phyloP scores from a whole-genome alignment of 1,140 invertebrate genomes.

The Hypsibius dujardini region DNA sequence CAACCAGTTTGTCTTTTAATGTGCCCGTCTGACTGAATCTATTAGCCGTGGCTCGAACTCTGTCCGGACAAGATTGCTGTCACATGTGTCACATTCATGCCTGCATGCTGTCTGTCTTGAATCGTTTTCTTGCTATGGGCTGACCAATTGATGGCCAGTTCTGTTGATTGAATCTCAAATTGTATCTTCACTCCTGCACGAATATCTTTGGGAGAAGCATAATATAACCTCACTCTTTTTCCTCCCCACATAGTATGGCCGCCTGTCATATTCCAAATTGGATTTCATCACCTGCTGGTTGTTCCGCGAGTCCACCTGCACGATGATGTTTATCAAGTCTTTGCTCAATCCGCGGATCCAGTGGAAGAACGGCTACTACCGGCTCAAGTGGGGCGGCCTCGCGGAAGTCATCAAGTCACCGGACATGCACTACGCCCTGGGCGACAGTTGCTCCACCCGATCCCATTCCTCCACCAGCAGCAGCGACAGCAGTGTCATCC shows the following conservation, averaged over 20 bases:
- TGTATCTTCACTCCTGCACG: too few species aligned
- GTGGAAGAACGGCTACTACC: constrained; percentile 74
- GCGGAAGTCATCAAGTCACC: constrained; percentile 25
- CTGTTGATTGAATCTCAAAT: too few species aligned
- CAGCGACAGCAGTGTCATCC: not conserved
- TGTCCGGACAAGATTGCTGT: too few species aligned
- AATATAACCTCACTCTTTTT: constrained; percentile 23
- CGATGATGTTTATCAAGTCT: constrained; percentile 68
- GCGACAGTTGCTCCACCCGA: not conserved
- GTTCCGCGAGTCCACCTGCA: constrained; percentile 69
- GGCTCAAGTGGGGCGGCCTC: constrained; percentile 76
- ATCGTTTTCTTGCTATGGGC: too few species aligned
- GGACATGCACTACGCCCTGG: not conserved
- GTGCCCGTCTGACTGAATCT: too few species aligned
- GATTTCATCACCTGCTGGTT: constrained; percentile 92
- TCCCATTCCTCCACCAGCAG: not conserved
- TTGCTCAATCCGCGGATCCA: constrained; percentile 60
- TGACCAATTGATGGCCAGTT: too few species aligned
- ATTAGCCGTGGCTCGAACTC: too few species aligned
- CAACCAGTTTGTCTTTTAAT: too few species aligned
- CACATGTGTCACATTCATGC: too few species aligned
- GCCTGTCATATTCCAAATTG: constrained; percentile 81
- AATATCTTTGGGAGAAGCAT: too few species aligned
- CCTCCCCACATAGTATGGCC: constrained; percentile 54
- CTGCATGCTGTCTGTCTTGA: too few species aligned